Evolutionary conservation across 1,140 invertebrate species (phyloP).

Genomic region (Procambarus clarkii): DNA sequence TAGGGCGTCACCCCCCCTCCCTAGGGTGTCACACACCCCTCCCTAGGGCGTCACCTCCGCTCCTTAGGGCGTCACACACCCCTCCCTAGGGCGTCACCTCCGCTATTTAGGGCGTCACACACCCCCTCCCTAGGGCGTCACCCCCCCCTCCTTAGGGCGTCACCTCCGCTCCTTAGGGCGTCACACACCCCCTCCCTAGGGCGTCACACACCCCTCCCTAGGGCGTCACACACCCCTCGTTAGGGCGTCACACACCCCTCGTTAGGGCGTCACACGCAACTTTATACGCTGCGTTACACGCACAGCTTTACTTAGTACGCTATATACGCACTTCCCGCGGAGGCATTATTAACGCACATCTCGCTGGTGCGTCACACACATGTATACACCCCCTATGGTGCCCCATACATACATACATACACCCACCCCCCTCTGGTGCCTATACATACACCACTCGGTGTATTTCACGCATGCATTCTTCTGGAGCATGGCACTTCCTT

Average conservation of each 20-base stretch:
- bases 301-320: neutral
- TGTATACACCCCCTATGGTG: too few species aligned
- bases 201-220: neutral
- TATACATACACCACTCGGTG: neutral
- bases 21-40: too few species aligned
- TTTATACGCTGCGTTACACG: neutral
- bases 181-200: too few species aligned
- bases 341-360: neutral
- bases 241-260: too few species aligned
- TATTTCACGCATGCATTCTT: neutral
- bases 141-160: too few species aligned
- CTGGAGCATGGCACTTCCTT: neutral
- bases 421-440: neutral
- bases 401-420: neutral
- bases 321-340: neutral
- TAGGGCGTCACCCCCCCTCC: too few species aligned
- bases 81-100: too few species aligned
- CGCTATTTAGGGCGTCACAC: too few species aligned
- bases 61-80: too few species aligned
- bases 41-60: too few species aligned
- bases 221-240: neutral
- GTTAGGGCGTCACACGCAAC: neutral
- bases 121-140: too few species aligned
- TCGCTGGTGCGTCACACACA: too few species aligned
- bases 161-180: neutral